Evolutionary conservation across 2,797 vertebrate species (phyloP).

Genomic region (Onychomys torridus): DNA sequence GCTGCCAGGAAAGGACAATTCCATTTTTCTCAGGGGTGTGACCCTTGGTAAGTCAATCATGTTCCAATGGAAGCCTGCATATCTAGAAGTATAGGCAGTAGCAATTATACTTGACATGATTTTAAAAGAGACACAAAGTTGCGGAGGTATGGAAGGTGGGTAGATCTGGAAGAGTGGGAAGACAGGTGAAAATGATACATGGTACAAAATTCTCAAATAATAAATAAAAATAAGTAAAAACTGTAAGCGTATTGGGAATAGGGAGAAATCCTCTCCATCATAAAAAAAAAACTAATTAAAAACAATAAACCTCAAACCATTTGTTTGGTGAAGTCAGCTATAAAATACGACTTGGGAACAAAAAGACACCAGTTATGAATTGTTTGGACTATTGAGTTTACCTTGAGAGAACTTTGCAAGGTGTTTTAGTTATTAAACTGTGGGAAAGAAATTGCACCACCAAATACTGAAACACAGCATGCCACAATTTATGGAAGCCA

Average conservation of each 20-base stretch:
- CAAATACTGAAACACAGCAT: neutral
- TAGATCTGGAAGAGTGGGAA: neutral
- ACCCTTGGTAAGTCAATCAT: neutral
- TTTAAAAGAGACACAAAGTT: neutral
- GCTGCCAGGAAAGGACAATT: no score
- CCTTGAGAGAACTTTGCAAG: conserved; percentile 56
- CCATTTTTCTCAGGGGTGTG: neutral
- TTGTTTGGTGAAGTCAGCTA: conserved; percentile 47
- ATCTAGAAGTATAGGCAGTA: neutral
- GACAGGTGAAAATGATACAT: no score
- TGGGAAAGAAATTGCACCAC: neutral
- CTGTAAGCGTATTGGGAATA: neutral
- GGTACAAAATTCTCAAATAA: neutral
- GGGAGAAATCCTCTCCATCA: neutral
- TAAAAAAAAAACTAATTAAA: neutral
- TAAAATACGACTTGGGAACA: conserved; percentile 47
- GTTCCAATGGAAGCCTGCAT: neutral
- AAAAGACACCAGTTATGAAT: conserved; percentile 34
- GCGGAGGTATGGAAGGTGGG: neutral
- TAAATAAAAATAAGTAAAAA: no score
- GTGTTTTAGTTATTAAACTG: conserved; percentile 61
- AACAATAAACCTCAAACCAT: neutral
- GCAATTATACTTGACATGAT: neutral
- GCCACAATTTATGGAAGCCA: neutral
- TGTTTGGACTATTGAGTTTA: conserved; percentile 9